Base-by-base conservation (phyloP, 2,797 vertebrate species). In the Periophthalmus magnuspinnatus region DNA sequence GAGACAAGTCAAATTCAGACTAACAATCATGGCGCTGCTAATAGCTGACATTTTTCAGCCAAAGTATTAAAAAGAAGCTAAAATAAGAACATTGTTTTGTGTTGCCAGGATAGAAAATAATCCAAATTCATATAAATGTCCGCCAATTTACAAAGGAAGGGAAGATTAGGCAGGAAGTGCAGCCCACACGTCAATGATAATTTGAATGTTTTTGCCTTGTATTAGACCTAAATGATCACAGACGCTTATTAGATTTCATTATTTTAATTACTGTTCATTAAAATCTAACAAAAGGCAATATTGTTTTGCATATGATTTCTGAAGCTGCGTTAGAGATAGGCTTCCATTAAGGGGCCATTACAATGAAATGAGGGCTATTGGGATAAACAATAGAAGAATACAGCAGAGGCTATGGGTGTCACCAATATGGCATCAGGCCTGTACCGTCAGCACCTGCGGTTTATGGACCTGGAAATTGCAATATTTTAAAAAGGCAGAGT, bases 1-100 rank as follows among this genome's bases (percentile, higher is more conserved):
- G 79, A 79, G 85, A 74, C 45, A 79, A 84, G 81, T 78, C 77
- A 88, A 83, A 86, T 74, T 78, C 77, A 85, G 77, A 88, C 81
- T 80, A 75, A 88, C 79, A 84, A 79, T 84, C 70, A 82, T 54
- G 70, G 57, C 48, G 22, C 64, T 76, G 79, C 68, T 89, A 89
- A 86, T 84, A 71, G 75, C 70, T 78, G 21, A n/a, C 67, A 67
- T 69, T 72, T 69, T 70, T 55, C 56, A 65, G 70, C 79, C 82
- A 78, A 81, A 67, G 72, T 64, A 81, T 76, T 63, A 77, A 36
- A 3, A 65, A 2, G 21, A 65, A n/a, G 68, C 62, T 57, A 62
- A 69, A 80, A 65, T 22, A 50, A 62, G 65, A 70, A 69, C 74
- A 47, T 78, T 73, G 77, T 83, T 80, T 77, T 45, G 11, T 6